phyloP scores from a whole-genome alignment of 1,140 invertebrate species.

The Brachystomella parvula region DNA sequence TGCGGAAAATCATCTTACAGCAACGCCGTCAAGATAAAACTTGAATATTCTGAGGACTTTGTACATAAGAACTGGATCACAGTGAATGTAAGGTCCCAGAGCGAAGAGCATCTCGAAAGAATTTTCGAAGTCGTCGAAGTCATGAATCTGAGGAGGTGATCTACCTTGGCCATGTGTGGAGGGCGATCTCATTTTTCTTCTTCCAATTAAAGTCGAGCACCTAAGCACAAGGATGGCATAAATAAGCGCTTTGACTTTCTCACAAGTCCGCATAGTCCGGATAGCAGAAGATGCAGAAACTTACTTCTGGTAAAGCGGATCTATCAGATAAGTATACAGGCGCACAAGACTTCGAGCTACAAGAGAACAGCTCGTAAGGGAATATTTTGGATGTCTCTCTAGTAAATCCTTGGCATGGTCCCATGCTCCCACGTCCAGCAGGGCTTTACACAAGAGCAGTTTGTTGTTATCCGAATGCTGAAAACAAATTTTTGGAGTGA shows the following conservation, averaged over 20 bases:
- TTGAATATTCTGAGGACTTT: slow-evolving; percentile 65
- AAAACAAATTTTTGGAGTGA: slow-evolving; percentile 23
- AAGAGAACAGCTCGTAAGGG: slow-evolving; percentile 64
- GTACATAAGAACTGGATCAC: slow-evolving; percentile 79
- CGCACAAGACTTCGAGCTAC: slow-evolving; percentile 70
- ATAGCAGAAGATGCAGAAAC: slow-evolving; percentile 44
- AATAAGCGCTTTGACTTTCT: too few relatives aligned
- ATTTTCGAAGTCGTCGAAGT: slow-evolving; percentile 61
- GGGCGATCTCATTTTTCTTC: background rate
- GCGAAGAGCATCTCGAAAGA: slow-evolving; percentile 72
- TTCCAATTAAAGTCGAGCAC: background rate
- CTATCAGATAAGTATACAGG: slow-evolving; percentile 75
- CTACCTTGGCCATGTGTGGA: slow-evolving; percentile 48
- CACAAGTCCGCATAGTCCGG: too few relatives aligned
- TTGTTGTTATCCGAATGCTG: slow-evolving; percentile 83
- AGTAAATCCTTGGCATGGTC: slow-evolving; percentile 69
- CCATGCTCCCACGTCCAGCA: slow-evolving; percentile 85
- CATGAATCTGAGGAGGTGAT: slow-evolving; percentile 50
- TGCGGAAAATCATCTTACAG: slow-evolving; percentile 38
- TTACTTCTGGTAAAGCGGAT: slow-evolving; percentile 78
- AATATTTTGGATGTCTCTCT: slow-evolving; percentile 70
- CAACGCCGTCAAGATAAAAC: slow-evolving; percentile 43
- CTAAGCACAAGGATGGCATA: too few relatives aligned
- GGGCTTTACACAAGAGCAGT: slow-evolving; percentile 78
- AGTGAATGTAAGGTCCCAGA: slow-evolving; percentile 78